A percentile compares a stretch with the other conserved stretches of the same genome.
phyloP scores from a whole-genome alignment of 2,888 invertebrate species.

The Iselma pallidipennis region DNA sequence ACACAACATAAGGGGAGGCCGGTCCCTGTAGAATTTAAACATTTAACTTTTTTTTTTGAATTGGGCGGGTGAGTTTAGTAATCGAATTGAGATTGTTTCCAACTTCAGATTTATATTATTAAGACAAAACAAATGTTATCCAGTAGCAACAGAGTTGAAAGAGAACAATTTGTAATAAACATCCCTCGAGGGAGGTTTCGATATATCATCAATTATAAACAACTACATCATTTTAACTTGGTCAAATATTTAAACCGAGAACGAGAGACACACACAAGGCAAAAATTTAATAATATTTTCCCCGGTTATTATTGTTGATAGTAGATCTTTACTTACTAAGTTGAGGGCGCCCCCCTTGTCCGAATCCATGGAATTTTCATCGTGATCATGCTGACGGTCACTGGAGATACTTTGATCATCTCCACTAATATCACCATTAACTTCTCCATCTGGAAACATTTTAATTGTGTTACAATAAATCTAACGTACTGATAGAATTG shows the following conservation, averaged over 20 bases:
- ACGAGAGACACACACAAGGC: too few relatives aligned
- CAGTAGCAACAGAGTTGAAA: constrained; percentile 24
- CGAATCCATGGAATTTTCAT: constrained; percentile 67
- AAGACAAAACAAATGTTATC: constrained; percentile 47
- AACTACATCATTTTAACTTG: constrained; percentile 15
- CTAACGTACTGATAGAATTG: neutral
- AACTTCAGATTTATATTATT: constrained; percentile 50
- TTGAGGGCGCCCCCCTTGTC: constrained; percentile 65
- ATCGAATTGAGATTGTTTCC: constrained; percentile 44
- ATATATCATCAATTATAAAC: constrained; percentile 37
- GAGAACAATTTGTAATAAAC: constrained; percentile 42
- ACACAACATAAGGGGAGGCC: constrained; percentile 39
- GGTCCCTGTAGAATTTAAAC: constrained; percentile 55
- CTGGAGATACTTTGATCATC: constrained; percentile 65
- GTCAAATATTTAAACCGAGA: too few relatives aligned
- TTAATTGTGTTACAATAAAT: constrained; percentile 1
- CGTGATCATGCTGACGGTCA: constrained; percentile 63
- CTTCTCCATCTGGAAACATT: constrained; percentile 61
- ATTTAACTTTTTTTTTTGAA: constrained; percentile 51
- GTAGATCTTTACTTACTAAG: constrained; percentile 58
- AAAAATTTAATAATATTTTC: too few relatives aligned
- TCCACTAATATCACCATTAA: constrained; percentile 65
- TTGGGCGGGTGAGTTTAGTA: constrained; percentile 10
- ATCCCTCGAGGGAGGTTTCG: constrained; percentile 34
- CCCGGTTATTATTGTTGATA: too few relatives aligned